A percentile compares a stretch with the other conserved stretches of the same genome.
Evolutionary conservation across 2,888 invertebrate genomes (phyloP).

Genomic region (Aphidoletes aphidimyza): DNA sequence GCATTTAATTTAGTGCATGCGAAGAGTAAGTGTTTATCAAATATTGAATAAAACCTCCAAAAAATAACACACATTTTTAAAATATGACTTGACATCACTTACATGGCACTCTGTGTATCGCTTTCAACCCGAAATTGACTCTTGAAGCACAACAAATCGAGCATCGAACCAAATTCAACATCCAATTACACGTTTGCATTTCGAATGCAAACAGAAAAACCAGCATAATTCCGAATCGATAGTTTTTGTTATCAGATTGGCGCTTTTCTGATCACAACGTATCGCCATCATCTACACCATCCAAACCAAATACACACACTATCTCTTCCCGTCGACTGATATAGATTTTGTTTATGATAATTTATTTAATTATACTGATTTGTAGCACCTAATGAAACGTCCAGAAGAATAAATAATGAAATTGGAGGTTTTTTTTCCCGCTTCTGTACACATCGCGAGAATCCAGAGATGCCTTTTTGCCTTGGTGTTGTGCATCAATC

Average conservation of each 20-base stretch:
- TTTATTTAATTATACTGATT: conserved; percentile 53
- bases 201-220: not conserved
- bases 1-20: not conserved
- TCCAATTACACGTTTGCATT: not conserved
- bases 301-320: too few species aligned
- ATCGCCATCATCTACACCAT: not conserved
- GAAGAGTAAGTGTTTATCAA: conserved; percentile 33
- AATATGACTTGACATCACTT: conserved; percentile 31
- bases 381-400: conserved; percentile 44
- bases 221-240: not conserved
- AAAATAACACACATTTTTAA: not conserved
- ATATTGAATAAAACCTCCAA: not conserved
- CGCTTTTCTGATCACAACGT: not conserved
- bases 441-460: not conserved
- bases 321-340: not conserved
- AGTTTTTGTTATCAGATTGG: not conserved
- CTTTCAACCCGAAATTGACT: not conserved
- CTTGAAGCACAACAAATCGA: not conserved
- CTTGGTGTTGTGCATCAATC: too few species aligned
- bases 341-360: conserved; percentile 49
- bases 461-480: not conserved
- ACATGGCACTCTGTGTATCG: not conserved
- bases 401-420: conserved; percentile 31
- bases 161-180: not conserved
- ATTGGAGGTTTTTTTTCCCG: not conserved